Base-by-base conservation (phyloP, 2,888 invertebrate species). In the Scaptomyza polygonia region DNA sequence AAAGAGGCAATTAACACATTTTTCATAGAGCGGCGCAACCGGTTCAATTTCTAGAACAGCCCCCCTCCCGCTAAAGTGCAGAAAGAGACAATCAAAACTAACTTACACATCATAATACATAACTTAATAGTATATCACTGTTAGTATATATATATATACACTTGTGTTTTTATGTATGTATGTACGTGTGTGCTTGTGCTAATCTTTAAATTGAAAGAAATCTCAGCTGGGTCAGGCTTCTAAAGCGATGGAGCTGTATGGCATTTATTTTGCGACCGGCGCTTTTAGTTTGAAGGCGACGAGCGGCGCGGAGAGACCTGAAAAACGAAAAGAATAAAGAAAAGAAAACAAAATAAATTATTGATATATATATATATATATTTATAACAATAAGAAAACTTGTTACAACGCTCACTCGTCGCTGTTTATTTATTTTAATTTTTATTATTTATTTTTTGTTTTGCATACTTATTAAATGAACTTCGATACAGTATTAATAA, bases 171-270 rank as follows among this genome's bases (percentile, higher is more conserved):
- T 57, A 18, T 29, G 11, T 44, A 39, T 42, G 39, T 45, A n/a
- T 53, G 34, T 53, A 47, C 63, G 53, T 65, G 53, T 39, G 51
- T 49, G 52, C 61, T 62, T 79, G 76, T 67, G 67, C 64, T 83
- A 87, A 87, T 86, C 84, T 85, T 83, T 85, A 67, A 74, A 86
- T 83, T 72, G 79, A 72, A 80, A 77, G 78, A 83, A 85, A 87
- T 85, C 81, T 83, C 74, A 68, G 71, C 48, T 73, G 58, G 61
- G 39, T 39, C 76, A 64, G 74, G 74, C 79, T 62, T 62, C 72
- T 71, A 77, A 61, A 47, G 65, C 61, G 36, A 48, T 44, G 68
- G 34, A 59, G 69, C 72, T 65, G 12, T 44, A 36, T 61, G 59
- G 57, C 62, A 65, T 75, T 68, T 55, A 72, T 63, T 83, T 53